These are phyloP conservation scores for Mobula hypostoma DNA, from an alignment of 2,113 vertebrate genomes.

Conservation along the genomic window DNA sequence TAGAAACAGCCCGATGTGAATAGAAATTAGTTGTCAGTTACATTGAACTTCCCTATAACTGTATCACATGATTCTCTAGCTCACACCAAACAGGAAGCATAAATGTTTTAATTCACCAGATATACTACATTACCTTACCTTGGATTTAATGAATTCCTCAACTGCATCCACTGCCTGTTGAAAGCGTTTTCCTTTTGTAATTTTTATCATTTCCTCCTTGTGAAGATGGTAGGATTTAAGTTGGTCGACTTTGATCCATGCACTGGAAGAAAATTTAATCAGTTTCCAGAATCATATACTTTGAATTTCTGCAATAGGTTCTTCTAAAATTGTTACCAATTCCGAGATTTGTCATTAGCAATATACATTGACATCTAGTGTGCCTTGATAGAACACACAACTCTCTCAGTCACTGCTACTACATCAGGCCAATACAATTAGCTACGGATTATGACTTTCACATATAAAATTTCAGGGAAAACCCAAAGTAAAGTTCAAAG, in stretches of 20 bases:
- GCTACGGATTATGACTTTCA: neutral
- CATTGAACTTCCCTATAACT: neutral
- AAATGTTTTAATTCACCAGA: neutral
- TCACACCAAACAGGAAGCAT: neutral
- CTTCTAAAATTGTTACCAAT: too few species aligned
- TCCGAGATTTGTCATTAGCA: too few species aligned
- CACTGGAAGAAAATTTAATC: constrained; percentile 58
- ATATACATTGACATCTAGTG: neutral
- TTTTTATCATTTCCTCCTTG: constrained; percentile 99
- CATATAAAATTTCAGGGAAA: neutral
- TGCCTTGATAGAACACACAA: neutral
- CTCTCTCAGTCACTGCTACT: neutral
- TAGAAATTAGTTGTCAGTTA: neutral
- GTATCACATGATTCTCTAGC: neutral
- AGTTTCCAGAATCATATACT: neutral
- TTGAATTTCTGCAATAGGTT: neutral
- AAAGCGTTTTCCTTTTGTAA: constrained; percentile 96
- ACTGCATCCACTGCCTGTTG: constrained; percentile 95
- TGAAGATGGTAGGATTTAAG: constrained; percentile 93
- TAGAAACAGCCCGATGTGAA: neutral
- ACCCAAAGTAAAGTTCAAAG: too few species aligned
- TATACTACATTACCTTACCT: constrained; percentile 58
- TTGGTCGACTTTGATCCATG: constrained; percentile 98
- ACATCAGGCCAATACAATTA: neutral
- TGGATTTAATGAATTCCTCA: constrained; percentile 90